Conservation (phyloP, 2,113 vertebrate genomes). For the Corydoras maculifer region DNA sequence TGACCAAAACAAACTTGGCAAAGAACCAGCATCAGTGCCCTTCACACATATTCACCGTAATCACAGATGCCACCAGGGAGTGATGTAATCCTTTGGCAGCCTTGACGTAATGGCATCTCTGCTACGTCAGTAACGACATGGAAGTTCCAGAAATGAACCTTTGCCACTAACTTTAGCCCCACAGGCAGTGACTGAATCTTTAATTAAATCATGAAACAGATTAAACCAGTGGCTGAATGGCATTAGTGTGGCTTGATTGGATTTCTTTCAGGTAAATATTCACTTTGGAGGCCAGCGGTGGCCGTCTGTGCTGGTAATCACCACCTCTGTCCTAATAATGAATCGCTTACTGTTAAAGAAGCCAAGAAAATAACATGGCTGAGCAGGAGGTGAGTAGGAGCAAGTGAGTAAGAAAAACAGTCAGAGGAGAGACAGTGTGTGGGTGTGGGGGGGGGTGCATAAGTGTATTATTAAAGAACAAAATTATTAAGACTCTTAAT, state of each 20-base stretch:
- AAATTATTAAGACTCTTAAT: too few relatives aligned
- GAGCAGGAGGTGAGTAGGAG: background rate
- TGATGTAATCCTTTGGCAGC: background rate
- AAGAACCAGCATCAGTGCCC: too few relatives aligned
- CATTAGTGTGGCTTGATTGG: slow-evolving; percentile 42
- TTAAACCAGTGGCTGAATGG: slow-evolving; percentile 32
- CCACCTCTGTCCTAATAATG: slow-evolving; percentile 39
- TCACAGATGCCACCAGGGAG: background rate
- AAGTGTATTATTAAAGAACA: too few relatives aligned
- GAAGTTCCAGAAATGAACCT: background rate
- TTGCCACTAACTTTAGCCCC: background rate
- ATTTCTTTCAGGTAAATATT: slow-evolving; percentile 49
- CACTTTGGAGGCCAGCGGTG: slow-evolving; percentile 31
- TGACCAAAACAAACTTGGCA: too few relatives aligned
- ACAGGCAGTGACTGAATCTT: slow-evolving; percentile 7
- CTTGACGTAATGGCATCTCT: too few relatives aligned
- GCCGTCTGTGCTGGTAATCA: slow-evolving; percentile 39
- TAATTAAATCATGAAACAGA: slow-evolving; percentile 30
- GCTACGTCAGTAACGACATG: too few relatives aligned
- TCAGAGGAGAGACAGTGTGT: background rate
- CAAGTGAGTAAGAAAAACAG: background rate
- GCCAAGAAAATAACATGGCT: slow-evolving; percentile 28
- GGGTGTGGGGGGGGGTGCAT: background rate
- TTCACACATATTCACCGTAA: too few relatives aligned
- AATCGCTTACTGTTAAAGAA: slow-evolving; percentile 43